Percentiles rank a stretch among this genome's conserved stretches.
These are phyloP conservation scores for Esox masquinongy DNA, from an alignment of 2,797 vertebrate species.

Conservation along the genomic window DNA sequence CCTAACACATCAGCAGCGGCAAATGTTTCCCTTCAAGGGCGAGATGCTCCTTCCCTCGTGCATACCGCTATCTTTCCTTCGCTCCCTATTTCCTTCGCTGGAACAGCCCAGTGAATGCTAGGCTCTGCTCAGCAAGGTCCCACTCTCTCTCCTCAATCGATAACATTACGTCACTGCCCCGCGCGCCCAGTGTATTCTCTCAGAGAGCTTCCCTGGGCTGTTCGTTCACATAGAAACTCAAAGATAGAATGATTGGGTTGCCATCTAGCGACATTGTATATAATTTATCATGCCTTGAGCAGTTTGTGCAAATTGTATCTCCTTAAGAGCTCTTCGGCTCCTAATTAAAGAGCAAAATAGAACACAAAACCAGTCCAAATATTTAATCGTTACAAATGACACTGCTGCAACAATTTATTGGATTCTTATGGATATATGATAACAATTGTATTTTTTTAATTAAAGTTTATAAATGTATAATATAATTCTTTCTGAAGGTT, in stretches of 20 bases:
- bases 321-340: neutral
- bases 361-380: neutral
- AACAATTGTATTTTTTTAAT: neutral
- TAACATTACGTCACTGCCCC: slow-evolving; percentile 73
- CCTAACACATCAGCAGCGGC: slow-evolving; percentile 6
- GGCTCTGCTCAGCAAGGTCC: slow-evolving; percentile 42
- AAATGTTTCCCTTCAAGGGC: slow-evolving; percentile 32
- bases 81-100: slow-evolving; percentile 31
- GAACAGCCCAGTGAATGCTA: slow-evolving; percentile 43
- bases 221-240: slow-evolving; percentile 78
- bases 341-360: neutral
- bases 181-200: slow-evolving; percentile 44
- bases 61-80: slow-evolving; percentile 53
- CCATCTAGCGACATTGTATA: slow-evolving; percentile 52
- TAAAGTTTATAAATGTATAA: neutral
- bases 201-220: slow-evolving; percentile 44
- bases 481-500: neutral
- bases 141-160: slow-evolving; percentile 50
- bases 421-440: neutral
- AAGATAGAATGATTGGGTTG: slow-evolving; percentile 19
- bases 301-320: neutral
- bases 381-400: neutral
- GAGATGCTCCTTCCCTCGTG: slow-evolving; percentile 47
- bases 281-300: neutral
- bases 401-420: neutral